Percentiles rank a stretch among this genome's conserved stretches.
Evolutionary conservation across 2,888 invertebrate species (phyloP).

Genomic region (Athetis lepigone): DNA sequence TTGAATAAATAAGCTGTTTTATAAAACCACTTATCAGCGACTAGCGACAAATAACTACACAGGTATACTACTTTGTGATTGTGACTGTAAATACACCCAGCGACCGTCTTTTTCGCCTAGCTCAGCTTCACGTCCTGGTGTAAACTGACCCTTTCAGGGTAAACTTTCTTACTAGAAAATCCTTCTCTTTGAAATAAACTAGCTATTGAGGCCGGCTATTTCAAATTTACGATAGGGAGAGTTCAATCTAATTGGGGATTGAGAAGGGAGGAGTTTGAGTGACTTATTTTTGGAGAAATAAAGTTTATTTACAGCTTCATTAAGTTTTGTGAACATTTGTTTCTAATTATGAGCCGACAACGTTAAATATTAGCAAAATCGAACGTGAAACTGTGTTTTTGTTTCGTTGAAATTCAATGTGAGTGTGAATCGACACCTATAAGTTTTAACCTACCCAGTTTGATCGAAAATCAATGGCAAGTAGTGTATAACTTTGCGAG

Average conservation of each 20-base stretch:
- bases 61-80: too few relatives aligned
- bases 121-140: neutral
- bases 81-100: too few relatives aligned
- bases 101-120: neutral
- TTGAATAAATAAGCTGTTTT: too few relatives aligned
- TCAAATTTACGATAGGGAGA: conserved; percentile 48
- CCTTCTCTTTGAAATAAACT: conserved; percentile 55
- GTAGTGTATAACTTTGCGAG: conserved; percentile 21
- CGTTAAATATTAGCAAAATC: conserved; percentile 27
- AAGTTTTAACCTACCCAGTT: conserved; percentile 9
- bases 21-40: too few relatives aligned
- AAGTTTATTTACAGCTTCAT: conserved; percentile 30
- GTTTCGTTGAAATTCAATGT: conserved; percentile 7
- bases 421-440: neutral
- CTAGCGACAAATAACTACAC: too few relatives aligned
- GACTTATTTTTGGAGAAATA: conserved; percentile 31
- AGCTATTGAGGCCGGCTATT: conserved; percentile 50
- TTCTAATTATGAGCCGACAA: conserved; percentile 20
- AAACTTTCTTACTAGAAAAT: conserved; percentile 70
- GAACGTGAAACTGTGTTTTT: conserved; percentile 5
- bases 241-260: conserved; percentile 46
- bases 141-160: conserved; percentile 60
- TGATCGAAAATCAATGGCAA: conserved; percentile 28
- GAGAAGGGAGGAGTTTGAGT: conserved; percentile 36
- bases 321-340: conserved; percentile 37